Conservation (phyloP, 92 coral and sea anemone species). For the Palythoa grandis region DNA sequence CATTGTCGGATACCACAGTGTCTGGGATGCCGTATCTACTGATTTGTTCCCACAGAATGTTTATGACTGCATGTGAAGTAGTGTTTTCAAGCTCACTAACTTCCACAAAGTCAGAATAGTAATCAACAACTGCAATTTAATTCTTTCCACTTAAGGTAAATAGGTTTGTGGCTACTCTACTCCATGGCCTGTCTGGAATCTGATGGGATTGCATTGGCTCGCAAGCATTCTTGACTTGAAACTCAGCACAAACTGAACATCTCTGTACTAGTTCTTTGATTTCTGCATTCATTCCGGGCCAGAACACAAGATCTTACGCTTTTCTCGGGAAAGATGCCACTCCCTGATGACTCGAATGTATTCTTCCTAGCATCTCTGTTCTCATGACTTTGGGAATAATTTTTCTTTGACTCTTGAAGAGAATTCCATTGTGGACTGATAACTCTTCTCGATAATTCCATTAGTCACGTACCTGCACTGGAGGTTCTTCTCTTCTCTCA, state of each 20-base stretch:
- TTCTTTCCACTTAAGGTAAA: slow-evolving; percentile 38
- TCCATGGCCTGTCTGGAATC: slow-evolving; percentile 52
- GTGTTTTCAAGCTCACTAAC: slow-evolving; percentile 17
- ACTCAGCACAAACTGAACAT: too few species aligned
- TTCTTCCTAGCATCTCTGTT: too few species aligned
- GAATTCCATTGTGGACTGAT: background rate
- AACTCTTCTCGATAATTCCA: slow-evolving; percentile 60
- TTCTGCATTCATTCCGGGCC: too few species aligned
- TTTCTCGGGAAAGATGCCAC: too few species aligned
- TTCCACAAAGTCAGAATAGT: slow-evolving; percentile 34
- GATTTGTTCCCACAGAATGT: slow-evolving; percentile 12
- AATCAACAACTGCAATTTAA: background rate
- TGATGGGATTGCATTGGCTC: background rate
- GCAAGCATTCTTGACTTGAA: too few species aligned
- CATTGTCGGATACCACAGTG: slow-evolving; percentile 48
- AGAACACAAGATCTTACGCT: too few species aligned
- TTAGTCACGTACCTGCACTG: slow-evolving; percentile 40
- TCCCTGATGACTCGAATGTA: too few species aligned
- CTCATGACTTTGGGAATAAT: too few species aligned
- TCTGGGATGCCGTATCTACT: slow-evolving; percentile 36
- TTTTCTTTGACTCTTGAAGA: too few species aligned
- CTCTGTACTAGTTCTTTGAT: too few species aligned
- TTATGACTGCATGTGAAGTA: background rate
- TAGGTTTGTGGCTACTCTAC: slow-evolving; percentile 44
- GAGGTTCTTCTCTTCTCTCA: slow-evolving; percentile 51